Base-by-base conservation (phyloP, 92 coral and sea anemone species). In the Zoanthus solanderi region DNA sequence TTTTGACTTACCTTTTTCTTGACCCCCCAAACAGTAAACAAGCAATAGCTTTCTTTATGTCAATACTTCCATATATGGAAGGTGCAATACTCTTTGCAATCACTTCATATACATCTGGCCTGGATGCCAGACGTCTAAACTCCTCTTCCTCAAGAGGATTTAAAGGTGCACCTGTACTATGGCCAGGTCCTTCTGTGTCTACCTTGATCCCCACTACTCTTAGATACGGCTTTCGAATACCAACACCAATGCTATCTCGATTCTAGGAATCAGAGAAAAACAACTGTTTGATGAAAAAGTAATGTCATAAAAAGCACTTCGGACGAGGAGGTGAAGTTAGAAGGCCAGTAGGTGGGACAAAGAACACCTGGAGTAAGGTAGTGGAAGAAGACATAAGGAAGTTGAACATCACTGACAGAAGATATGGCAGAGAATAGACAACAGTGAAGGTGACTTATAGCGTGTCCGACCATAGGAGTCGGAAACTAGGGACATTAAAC, bases 1-100 rank as follows among this genome's bases (percentile, higher is more conserved):
- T 2, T 17, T 5, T 16, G 28, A 52, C 83, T 37, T 57, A 95
- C 99, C 99, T 95, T 86, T 97, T 97, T 32, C 99, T 90, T 68
- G 99, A 97, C 17, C 99, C 99, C 45, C 99, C 99, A 92, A 97
- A 97, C 92, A 97, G 72, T 75, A 97, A 84, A 82, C 98, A 97
- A n/a, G 99, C 92, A 89, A 97, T 97, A 1, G 94, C 90, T 78
- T 97, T 97, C 94, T 97, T 97, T 86, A 97, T 92, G 34, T 97
- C 98, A 57, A 92, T 98, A 80, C 97, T 92, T 30, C 99, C 99
- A 90, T 97, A 97, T 52, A 97, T 97, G 76, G 96, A 97, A 73
- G 99, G 99, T 7, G 99, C 99, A 92, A 97, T 97, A 82, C 99
- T 97, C 54, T 89, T 88, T n/a, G 99, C 95, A 84, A 97, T 84